These are phyloP conservation scores for Mixornis gularis DNA, from an alignment of 2,113 vertebrate genomes.

Conservation along the genomic window DNA sequence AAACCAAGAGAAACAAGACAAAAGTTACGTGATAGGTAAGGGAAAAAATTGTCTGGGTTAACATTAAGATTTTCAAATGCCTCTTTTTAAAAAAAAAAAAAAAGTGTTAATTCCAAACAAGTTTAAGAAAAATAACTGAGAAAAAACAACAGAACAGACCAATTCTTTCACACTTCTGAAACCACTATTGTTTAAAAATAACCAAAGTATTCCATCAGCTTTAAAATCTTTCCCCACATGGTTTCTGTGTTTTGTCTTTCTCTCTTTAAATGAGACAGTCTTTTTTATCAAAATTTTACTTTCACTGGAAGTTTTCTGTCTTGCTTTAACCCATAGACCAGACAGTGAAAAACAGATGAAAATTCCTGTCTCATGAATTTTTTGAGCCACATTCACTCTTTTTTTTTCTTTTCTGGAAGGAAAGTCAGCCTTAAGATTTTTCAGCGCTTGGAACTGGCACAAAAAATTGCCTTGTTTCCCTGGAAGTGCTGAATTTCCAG, in stretches of 20 bases:
- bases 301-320: background rate
- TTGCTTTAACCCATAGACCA: background rate
- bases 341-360: constrained; percentile 12
- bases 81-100: background rate
- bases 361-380: background rate
- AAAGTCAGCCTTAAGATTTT: background rate
- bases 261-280: background rate
- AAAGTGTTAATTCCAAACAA: constrained; percentile 2
- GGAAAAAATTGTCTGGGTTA: background rate
- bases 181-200: constrained; percentile 23
- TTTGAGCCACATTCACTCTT: background rate
- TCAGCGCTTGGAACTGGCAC: background rate
- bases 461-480: background rate
- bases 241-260: background rate
- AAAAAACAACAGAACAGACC: background rate
- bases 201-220: background rate
- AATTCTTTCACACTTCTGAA: constrained; percentile 1
- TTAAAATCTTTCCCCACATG: background rate
- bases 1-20: background rate
- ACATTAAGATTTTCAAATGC: background rate
- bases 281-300: background rate
- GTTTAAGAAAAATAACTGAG: constrained; percentile 28
- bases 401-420: background rate
- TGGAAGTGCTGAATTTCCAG: background rate
- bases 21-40: background rate